Conservation (phyloP, 1,140 invertebrate genomes). For the Melipona quadrifasciata region DNA sequence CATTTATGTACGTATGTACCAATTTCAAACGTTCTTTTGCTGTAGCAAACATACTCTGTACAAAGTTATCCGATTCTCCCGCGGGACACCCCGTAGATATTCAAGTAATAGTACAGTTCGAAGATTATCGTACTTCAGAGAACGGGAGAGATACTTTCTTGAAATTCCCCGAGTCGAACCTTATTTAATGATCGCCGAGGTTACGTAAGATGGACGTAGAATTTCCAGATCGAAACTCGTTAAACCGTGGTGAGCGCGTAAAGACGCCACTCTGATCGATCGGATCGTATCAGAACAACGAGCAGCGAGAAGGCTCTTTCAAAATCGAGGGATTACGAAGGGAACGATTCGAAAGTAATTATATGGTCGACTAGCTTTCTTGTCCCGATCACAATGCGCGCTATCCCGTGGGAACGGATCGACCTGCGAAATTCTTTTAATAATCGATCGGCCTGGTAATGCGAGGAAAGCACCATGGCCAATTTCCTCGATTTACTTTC, state of each 20-base stretch:
- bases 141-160: not conserved
- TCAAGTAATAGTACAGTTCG: too few species aligned
- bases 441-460: conserved; percentile 6
- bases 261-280: not conserved
- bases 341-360: conserved; percentile 5
- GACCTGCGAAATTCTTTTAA: not conserved
- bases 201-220: not conserved
- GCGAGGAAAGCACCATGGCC: not conserved
- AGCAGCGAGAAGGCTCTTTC: not conserved
- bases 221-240: conserved; percentile 27
- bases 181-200: not conserved
- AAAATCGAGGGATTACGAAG: not conserved
- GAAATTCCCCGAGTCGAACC: conserved; percentile 13
- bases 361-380: not conserved
- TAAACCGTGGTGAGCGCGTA: not conserved
- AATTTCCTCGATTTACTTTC: conserved; percentile 5
- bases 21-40: too few species aligned
- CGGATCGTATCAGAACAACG: not conserved
- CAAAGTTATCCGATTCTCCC: too few species aligned
- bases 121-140: conserved; percentile 7
- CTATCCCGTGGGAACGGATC: not conserved
- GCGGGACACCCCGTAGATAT: too few species aligned
- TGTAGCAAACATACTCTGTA: too few species aligned
- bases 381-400: not conserved
- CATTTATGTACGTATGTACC: too few species aligned